Conservation (phyloP, 2,888 invertebrate genomes). For the Tuta absoluta region DNA sequence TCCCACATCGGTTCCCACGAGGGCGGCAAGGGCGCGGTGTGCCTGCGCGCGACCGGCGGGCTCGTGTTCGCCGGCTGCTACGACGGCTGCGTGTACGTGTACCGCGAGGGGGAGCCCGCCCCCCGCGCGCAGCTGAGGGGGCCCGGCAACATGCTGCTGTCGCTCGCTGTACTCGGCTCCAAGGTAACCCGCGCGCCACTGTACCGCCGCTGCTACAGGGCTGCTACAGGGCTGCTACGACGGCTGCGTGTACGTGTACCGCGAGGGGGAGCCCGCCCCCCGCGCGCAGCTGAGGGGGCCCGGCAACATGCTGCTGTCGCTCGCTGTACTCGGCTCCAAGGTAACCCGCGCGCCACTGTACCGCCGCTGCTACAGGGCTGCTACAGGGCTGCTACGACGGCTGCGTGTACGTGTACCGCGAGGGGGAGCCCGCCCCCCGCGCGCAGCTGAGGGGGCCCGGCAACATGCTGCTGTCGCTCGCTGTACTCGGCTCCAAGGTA, state of each 20-base stretch:
- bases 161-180: constrained; percentile 81
- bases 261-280: constrained; percentile 72
- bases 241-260: constrained; percentile 88
- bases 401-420: constrained; percentile 86
- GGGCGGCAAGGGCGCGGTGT: constrained; percentile 87
- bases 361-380: too few relatives aligned
- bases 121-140: constrained; percentile 84
- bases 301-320: constrained; percentile 86
- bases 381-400: constrained; percentile 88
- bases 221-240: constrained; percentile 84
- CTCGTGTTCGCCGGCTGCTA: constrained; percentile 87
- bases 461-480: constrained; percentile 86
- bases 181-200: background rate
- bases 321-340: constrained; percentile 76
- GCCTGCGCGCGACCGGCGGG: constrained; percentile 84
- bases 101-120: constrained; percentile 79
- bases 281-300: constrained; percentile 85
- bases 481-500: constrained; percentile 84
- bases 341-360: background rate
- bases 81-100: constrained; percentile 89
- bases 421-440: constrained; percentile 57
- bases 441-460: constrained; percentile 86
- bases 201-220: too few relatives aligned
- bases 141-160: constrained; percentile 86
- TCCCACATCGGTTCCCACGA: constrained; percentile 79